Conservation (phyloP, 2,888 invertebrate species). For the Mycalesis mineus region DNA sequence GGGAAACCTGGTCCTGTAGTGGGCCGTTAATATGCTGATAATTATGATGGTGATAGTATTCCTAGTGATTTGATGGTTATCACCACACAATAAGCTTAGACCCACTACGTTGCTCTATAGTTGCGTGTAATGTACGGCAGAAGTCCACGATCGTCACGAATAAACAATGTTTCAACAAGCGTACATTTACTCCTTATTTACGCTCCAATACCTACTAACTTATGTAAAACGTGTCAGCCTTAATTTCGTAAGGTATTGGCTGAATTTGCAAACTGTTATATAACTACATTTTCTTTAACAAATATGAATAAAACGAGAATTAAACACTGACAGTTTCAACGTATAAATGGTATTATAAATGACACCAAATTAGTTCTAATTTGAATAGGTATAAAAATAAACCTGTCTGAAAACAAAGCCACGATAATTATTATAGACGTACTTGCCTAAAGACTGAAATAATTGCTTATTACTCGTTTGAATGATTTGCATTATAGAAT, state of each 20-base stretch:
- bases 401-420: neutral
- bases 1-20: too few relatives aligned
- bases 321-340: neutral
- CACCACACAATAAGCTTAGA: too few relatives aligned
- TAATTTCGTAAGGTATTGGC: conserved; percentile 19
- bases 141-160: neutral
- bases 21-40: too few relatives aligned
- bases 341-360: neutral
- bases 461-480: too few relatives aligned
- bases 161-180: conserved; percentile 13
- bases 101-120: too few relatives aligned
- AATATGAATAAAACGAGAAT: neutral
- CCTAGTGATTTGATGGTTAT: too few relatives aligned
- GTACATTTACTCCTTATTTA: conserved; percentile 14
- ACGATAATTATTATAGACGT: neutral
- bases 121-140: too few relatives aligned
- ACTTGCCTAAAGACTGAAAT: too few relatives aligned
- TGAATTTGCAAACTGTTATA: conserved; percentile 19
- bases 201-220: conserved; percentile 26
- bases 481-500: too few relatives aligned
- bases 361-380: neutral
- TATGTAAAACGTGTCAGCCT: conserved; percentile 23
- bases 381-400: neutral
- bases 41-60: too few relatives aligned
- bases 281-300: conserved; percentile 1